A percentile compares a stretch with the other conserved stretches of the same genome.
Evolutionary conservation across 2,888 invertebrate genomes (phyloP).

Genomic region (Cabera pusaria): DNA sequence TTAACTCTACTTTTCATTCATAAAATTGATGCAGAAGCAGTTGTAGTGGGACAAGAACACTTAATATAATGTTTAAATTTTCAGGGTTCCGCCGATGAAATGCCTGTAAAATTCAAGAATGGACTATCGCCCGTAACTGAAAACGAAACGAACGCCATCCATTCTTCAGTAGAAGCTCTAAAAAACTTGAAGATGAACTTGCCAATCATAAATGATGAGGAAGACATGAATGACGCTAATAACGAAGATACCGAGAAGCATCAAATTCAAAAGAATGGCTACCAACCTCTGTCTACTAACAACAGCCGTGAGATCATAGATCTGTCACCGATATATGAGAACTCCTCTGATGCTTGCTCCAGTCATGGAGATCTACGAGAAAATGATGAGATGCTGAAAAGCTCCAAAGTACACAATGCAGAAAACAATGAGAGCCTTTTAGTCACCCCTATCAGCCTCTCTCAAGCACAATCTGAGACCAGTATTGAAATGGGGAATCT

Average conservation of each 20-base stretch:
- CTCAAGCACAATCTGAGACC: constrained; percentile 78
- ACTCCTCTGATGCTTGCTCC: constrained; percentile 78
- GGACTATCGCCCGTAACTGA: constrained; percentile 75
- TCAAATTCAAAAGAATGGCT: constrained; percentile 63
- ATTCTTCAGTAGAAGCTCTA: constrained; percentile 72
- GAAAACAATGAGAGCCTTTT: constrained; percentile 68
- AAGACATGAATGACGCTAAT: constrained; percentile 61
- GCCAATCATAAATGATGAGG: constrained; percentile 76
- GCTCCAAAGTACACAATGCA: constrained; percentile 59
- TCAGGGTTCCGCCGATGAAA: constrained; percentile 70
- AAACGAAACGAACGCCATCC: constrained; percentile 64
- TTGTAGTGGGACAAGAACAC: too few relatives aligned
- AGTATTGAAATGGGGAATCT: constrained; percentile 75
- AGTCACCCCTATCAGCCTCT: constrained; percentile 68
- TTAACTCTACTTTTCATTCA: too few relatives aligned
- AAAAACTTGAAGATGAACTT: constrained; percentile 77
- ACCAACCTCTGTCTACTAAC: constrained; percentile 61
- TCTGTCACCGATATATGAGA: constrained; percentile 77
- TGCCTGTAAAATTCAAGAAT: constrained; percentile 67
- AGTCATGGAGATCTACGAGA: constrained; percentile 74
- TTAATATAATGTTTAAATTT: too few relatives aligned
- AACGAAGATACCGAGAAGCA: constrained; percentile 44
- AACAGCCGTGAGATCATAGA: constrained; percentile 74
- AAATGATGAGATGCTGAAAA: constrained; percentile 63
- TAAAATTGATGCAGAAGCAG: too few relatives aligned